A percentile compares a stretch with the other conserved stretches of the same genome.
These are phyloP conservation scores for Lochmaea capreae DNA, from an alignment of 2,888 invertebrate genomes.

Conservation along the genomic window DNA sequence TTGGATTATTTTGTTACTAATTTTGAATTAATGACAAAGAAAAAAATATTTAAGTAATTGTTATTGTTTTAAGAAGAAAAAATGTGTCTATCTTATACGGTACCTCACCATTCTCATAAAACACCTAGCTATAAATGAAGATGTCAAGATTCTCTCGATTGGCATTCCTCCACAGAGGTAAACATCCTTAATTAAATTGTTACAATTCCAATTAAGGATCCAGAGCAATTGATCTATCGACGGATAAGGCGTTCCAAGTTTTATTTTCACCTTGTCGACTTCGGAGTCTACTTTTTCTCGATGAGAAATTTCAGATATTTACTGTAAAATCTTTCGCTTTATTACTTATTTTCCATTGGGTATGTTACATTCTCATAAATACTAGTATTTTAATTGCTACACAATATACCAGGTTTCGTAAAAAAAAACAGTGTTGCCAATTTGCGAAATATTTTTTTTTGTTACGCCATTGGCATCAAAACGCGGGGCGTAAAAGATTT, in stretches of 20 bases:
- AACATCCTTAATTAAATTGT: constrained; percentile 43
- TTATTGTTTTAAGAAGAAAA: too few relatives aligned
- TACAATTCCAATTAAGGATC: constrained; percentile 46
- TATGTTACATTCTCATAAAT: constrained; percentile 3
- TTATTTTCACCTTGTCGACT: constrained; percentile 19
- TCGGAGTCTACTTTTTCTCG: constrained; percentile 32
- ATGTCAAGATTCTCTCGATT: constrained; percentile 37
- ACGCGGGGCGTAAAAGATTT: background rate
- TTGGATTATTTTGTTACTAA: too few relatives aligned
- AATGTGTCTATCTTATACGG: background rate
- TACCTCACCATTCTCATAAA: constrained; percentile 10
- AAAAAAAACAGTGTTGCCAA: too few relatives aligned
- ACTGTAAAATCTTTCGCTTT: constrained; percentile 21
- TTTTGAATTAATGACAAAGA: too few relatives aligned
- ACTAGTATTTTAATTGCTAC: background rate
- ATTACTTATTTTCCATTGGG: constrained; percentile 9
- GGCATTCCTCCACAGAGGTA: constrained; percentile 38
- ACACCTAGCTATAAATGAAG: constrained; percentile 42
- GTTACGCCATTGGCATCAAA: background rate
- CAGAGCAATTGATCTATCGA: constrained; percentile 39
- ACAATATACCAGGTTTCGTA: too few relatives aligned
- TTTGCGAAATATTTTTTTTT: background rate
- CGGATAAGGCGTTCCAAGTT: constrained; percentile 37
- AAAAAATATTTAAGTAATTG: too few relatives aligned
- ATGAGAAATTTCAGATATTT: constrained; percentile 35